Conservation (phyloP, 2,113 vertebrate species). For the Lampris megalopsis region DNA sequence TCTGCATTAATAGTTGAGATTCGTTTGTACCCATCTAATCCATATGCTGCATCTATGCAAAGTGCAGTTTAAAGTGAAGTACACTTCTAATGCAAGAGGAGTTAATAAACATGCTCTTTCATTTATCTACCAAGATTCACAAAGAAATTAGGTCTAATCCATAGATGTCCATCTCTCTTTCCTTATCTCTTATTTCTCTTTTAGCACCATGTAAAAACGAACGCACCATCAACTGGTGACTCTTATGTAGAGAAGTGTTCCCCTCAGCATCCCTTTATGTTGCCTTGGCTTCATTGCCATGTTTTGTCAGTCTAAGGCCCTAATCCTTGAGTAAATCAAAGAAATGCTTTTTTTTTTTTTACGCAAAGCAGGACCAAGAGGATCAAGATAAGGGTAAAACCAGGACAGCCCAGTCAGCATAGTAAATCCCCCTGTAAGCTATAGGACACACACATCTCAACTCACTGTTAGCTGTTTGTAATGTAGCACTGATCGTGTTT, state of each 20-base stretch:
- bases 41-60: not conserved
- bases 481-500: constrained; percentile 14
- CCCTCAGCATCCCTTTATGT: constrained; percentile 7
- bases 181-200: constrained; percentile 24
- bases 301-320: constrained; percentile 28
- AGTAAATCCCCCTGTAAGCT: constrained; percentile 26
- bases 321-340: constrained; percentile 35
- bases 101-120: not conserved
- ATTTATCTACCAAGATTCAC: not conserved
- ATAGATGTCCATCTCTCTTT: constrained; percentile 1
- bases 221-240: not conserved
- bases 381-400: constrained; percentile 41
- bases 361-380: constrained; percentile 29
- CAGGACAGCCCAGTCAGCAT: constrained; percentile 38
- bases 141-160: not conserved
- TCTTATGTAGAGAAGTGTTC: constrained; percentile 6
- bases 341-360: constrained; percentile 31
- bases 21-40: not conserved
- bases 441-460: constrained; percentile 5
- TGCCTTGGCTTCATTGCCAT: constrained; percentile 1
- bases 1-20: no score
- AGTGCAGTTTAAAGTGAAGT: not conserved
- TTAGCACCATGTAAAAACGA: constrained; percentile 46
- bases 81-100: not conserved
- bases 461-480: not conserved